Percentiles rank a stretch among this genome's conserved stretches.
These are phyloP conservation scores for Timandra comae DNA, from an alignment of 2,888 invertebrate genomes.

Conservation along the genomic window DNA sequence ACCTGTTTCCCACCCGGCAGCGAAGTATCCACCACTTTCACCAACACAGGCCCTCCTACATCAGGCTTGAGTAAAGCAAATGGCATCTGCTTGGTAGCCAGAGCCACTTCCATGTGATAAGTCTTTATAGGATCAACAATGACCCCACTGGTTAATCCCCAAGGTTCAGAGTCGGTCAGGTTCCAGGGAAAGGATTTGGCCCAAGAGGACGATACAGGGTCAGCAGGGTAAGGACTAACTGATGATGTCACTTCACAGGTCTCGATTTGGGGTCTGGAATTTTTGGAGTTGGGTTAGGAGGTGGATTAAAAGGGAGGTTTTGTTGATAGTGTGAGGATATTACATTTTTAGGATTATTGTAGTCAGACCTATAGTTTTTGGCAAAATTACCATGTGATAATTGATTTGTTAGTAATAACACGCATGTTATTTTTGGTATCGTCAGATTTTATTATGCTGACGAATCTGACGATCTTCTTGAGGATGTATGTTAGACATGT, in stretches of 20 bases:
- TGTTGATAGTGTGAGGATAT: too few species aligned
- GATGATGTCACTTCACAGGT: constrained; percentile 63
- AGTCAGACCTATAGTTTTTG: too few species aligned
- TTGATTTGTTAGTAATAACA: too few species aligned
- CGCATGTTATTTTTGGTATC: background rate
- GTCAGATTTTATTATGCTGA: background rate
- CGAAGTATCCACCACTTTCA: constrained; percentile 79
- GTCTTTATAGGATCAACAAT: constrained; percentile 84
- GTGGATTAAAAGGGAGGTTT: background rate
- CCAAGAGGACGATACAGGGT: constrained; percentile 31
- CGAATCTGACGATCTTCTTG: too few species aligned
- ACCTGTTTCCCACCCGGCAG: constrained; percentile 71
- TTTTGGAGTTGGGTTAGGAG: background rate
- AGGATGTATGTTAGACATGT: too few species aligned
- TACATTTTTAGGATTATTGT: too few species aligned
- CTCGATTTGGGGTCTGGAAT: constrained; percentile 35
- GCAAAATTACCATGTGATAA: too few species aligned
- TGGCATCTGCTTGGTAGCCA: constrained; percentile 80
- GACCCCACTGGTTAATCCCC: constrained; percentile 66
- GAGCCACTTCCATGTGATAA: constrained; percentile 81
- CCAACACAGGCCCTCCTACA: constrained; percentile 80
- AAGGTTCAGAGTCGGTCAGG: constrained; percentile 27
- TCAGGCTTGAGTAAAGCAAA: constrained; percentile 83
- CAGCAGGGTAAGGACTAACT: constrained; percentile 36
- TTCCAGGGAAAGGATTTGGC: constrained; percentile 32